A percentile compares a stretch with the other conserved stretches of the same genome.
These are phyloP conservation scores for Sphaeramia orbicularis DNA, from an alignment of 2,797 vertebrate species.

Conservation along the genomic window DNA sequence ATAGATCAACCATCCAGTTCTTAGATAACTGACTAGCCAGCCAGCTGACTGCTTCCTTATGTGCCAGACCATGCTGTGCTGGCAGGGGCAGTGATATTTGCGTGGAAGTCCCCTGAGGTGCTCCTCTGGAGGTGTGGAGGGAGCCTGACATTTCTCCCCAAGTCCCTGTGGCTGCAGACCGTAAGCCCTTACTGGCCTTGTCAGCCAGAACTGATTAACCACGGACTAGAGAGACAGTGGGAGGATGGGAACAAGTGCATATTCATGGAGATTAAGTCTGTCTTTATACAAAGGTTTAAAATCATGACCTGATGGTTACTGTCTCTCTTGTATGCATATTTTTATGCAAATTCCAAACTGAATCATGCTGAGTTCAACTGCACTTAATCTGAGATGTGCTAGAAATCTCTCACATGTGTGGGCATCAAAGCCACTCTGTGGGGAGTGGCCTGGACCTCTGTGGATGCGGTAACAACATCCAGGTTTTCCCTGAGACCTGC, in stretches of 20 bases:
- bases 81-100: slow-evolving; percentile 74
- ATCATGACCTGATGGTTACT: slow-evolving; percentile 29
- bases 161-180: slow-evolving; percentile 72
- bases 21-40: slow-evolving; percentile 38
- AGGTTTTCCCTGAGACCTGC: slow-evolving; percentile 52
- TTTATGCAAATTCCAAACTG: slow-evolving; percentile 22
- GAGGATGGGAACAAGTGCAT: slow-evolving; percentile 28
- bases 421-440: slow-evolving; percentile 39
- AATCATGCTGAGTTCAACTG: slow-evolving; percentile 23
- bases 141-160: slow-evolving; percentile 78
- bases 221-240: slow-evolving; percentile 51
- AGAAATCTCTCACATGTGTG: slow-evolving; percentile 30
- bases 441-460: slow-evolving; percentile 34
- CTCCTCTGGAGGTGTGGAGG: slow-evolving; percentile 71
- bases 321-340: slow-evolving; percentile 17
- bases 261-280: slow-evolving; percentile 56
- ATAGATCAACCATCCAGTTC: not conserved
- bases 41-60: slow-evolving; percentile 57
- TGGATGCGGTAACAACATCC: slow-evolving; percentile 61
- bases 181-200: slow-evolving; percentile 66
- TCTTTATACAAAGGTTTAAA: slow-evolving; percentile 47
- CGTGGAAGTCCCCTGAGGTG: slow-evolving; percentile 62
- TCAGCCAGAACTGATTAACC: slow-evolving; percentile 73
- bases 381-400: slow-evolving; percentile 29
- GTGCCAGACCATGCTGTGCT: slow-evolving; percentile 65